A percentile compares a stretch with the other conserved stretches of the same genome.
These are phyloP conservation scores for Acropora tenuis DNA, from an alignment of 64 coral and sea anemone species.

Conservation along the genomic window DNA sequence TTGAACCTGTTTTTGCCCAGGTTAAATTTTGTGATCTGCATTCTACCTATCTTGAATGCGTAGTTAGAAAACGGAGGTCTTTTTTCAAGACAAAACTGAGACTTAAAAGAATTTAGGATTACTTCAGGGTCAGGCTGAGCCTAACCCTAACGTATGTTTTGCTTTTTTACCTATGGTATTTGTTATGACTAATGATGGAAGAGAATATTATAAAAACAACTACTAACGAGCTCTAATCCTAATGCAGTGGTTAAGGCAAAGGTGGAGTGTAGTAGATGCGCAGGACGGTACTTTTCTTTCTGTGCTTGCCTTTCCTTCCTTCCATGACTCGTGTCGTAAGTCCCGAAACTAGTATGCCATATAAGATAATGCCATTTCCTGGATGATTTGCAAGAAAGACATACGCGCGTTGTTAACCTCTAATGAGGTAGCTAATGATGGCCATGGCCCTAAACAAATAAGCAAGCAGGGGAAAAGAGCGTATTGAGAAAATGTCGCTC, in stretches of 20 bases:
- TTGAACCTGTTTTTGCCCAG: constrained; percentile 1
- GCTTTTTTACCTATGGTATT: neutral
- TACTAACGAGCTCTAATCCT: neutral
- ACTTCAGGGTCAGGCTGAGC: neutral
- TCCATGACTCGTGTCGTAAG: too few species aligned
- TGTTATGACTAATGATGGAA: neutral
- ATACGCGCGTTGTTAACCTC: too few species aligned
- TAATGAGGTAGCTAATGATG: too few species aligned
- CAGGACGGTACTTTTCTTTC: neutral
- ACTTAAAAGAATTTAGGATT: neutral
- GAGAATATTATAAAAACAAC: neutral
- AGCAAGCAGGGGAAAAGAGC: too few species aligned
- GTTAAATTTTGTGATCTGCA: neutral
- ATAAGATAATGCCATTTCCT: too few species aligned
- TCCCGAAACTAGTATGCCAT: too few species aligned
- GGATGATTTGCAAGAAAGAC: too few species aligned
- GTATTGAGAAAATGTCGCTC: too few species aligned
- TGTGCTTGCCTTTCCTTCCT: neutral
- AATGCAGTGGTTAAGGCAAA: neutral
- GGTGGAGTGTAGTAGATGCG: neutral
- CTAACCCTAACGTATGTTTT: neutral
- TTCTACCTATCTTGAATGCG: neutral
- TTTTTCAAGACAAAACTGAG: too few species aligned
- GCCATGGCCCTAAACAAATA: too few species aligned
- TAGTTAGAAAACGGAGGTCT: neutral